Conservation (phyloP, 2,797 vertebrate genomes). For the Anas acuta region DNA sequence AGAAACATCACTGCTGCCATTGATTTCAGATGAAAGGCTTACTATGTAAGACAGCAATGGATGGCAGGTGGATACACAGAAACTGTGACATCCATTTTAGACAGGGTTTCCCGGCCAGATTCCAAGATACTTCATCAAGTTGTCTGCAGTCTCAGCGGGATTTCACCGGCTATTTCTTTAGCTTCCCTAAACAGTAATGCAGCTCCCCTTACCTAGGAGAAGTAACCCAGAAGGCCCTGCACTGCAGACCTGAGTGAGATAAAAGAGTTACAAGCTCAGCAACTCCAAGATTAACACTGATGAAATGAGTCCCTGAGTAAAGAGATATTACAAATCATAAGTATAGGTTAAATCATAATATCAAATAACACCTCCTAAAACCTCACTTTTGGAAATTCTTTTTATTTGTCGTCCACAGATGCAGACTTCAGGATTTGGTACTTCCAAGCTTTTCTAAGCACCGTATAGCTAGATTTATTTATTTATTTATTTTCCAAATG, state of each 20-base stretch:
- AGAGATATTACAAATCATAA: not conserved
- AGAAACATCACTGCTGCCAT: not conserved
- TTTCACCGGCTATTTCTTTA: not conserved
- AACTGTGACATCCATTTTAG: not conserved
- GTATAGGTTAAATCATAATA: not conserved
- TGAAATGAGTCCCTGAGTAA: not conserved
- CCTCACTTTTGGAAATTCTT: not conserved
- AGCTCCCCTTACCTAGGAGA: not conserved
- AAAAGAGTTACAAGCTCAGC: not conserved
- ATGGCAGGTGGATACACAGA: not conserved
- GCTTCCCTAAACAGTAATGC: not conserved
- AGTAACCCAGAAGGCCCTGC: not conserved
- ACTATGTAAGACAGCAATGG: accelerated
- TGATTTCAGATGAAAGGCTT: not conserved
- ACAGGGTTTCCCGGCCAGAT: not conserved
- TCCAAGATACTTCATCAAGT: not conserved
- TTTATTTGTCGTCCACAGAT: not conserved
- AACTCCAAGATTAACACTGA: not conserved
- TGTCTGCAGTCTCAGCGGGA: constrained; percentile 12
- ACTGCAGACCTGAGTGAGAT: not conserved
- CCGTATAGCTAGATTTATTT: not conserved
- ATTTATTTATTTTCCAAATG: not conserved
- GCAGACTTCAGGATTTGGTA: not conserved
- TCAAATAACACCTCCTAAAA: not conserved
- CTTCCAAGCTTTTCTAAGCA: not conserved